phyloP scores from a whole-genome alignment of 1,140 invertebrate genomes.

The Drosophila novamexicana region DNA sequence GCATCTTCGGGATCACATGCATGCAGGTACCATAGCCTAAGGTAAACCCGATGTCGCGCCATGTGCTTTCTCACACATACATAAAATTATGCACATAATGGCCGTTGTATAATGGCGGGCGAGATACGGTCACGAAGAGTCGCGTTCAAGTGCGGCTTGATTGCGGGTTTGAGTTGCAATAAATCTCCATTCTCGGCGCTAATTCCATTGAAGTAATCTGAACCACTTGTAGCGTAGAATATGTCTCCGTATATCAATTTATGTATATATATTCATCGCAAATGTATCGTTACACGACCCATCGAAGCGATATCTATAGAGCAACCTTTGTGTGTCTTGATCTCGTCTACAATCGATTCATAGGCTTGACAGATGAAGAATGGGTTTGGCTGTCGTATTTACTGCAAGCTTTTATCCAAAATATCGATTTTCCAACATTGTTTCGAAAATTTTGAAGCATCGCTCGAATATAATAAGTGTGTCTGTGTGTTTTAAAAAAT shows the following conservation, averaged over 20 bases:
- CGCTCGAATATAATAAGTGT: no score
- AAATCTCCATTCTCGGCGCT: not conserved
- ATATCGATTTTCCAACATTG: no score
- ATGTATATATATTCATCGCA: conserved; percentile 1
- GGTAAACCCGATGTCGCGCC: conserved; percentile 9
- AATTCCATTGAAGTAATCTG: no score
- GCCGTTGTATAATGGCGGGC: conserved; percentile 26
- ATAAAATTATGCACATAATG: conserved; percentile 76
- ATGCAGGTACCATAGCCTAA: conserved; percentile 49
- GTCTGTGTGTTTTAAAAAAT: no score
- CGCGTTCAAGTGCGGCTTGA: conserved; percentile 27
- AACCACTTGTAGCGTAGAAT: conserved; percentile 20
- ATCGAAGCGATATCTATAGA: not conserved
- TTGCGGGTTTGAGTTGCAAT: conserved; percentile 53
- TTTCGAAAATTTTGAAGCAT: no score
- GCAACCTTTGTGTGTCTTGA: no score
- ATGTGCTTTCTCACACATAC: conserved; percentile 32
- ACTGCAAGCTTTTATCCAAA: no score
- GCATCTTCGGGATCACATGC: conserved; percentile 78
- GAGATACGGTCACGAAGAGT: not conserved
- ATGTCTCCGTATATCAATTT: conserved; percentile 18
- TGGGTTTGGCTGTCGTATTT: no score
- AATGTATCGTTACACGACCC: not conserved
- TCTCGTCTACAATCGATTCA: no score
- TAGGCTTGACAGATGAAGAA: no score